Evolutionary conservation across 2,888 invertebrate species (phyloP).

Genomic region (Branchipolynoe longqiensis): DNA sequence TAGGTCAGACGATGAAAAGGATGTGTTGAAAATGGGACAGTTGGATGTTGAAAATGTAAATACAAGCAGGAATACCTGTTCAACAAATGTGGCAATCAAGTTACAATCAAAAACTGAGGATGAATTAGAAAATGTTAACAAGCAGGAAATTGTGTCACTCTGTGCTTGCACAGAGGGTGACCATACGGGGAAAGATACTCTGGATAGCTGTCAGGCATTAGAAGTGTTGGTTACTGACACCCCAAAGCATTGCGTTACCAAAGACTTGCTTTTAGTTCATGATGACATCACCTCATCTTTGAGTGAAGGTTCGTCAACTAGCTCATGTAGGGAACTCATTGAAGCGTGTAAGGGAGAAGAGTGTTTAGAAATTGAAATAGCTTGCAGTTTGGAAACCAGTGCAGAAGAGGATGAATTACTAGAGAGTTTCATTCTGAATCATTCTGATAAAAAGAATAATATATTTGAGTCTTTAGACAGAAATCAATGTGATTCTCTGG

Average conservation of each 20-base stretch:
- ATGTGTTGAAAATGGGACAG: neutral
- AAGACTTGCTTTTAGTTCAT: neutral
- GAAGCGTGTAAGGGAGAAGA: slow-evolving; percentile 40
- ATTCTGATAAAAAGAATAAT: neutral
- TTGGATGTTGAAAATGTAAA: neutral
- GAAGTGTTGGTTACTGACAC: neutral
- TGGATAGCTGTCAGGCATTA: neutral
- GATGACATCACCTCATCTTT: neutral
- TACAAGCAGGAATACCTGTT: neutral
- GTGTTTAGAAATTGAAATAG: slow-evolving; percentile 14
- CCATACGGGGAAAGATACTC: neutral
- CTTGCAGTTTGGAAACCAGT: slow-evolving; percentile 34
- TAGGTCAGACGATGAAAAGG: neutral
- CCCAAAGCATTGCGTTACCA: neutral
- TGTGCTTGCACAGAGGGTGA: neutral
- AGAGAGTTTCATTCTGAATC: neutral
- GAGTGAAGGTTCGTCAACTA: slow-evolving; percentile 1
- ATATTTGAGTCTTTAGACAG: neutral
- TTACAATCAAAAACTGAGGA: neutral
- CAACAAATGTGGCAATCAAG: neutral
- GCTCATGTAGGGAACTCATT: slow-evolving; percentile 24
- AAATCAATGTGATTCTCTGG: neutral
- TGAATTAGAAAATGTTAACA: neutral
- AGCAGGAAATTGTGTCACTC: neutral
- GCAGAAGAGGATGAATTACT: neutral